Percentiles rank a stretch among this genome's conserved stretches.
phyloP scores from a whole-genome alignment of 2,888 invertebrate species.

The Thecophora atra region DNA sequence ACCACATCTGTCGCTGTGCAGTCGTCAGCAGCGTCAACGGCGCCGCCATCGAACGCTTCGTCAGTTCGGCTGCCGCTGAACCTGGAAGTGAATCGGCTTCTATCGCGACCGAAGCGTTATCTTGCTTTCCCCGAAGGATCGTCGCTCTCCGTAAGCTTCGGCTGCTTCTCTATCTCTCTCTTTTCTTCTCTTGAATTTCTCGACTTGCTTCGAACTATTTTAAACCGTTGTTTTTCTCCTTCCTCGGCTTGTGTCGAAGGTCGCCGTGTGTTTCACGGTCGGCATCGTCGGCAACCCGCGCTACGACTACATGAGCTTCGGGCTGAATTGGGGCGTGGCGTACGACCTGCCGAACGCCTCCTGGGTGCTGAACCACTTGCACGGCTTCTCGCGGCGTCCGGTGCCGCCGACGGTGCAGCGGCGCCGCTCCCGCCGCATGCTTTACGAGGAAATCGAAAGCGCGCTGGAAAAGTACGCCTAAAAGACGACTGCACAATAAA shows the following conservation, averaged over 20 bases:
- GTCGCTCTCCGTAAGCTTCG: conserved; percentile 66
- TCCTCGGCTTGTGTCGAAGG: too few relatives aligned
- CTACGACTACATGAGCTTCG: conserved; percentile 71
- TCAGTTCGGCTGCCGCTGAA: conserved; percentile 22
- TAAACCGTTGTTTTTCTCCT: not conserved
- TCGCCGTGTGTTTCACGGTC: conserved; percentile 73
- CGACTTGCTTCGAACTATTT: too few relatives aligned
- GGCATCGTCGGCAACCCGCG: conserved; percentile 70
- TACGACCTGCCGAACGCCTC: conserved; percentile 72
- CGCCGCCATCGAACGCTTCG: conserved; percentile 10
- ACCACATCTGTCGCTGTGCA: conserved; percentile 14
- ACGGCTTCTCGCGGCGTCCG: conserved; percentile 55
- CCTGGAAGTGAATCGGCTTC: conserved; percentile 42
- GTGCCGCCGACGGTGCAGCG: conserved; percentile 65
- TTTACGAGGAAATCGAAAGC: conserved; percentile 60
- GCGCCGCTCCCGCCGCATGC: conserved; percentile 63
- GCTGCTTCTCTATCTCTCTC: not conserved
- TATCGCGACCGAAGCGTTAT: conserved; percentile 63
- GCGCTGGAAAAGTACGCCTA: conserved; percentile 74
- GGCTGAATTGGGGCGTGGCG: conserved; percentile 76
- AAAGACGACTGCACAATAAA: too few relatives aligned
- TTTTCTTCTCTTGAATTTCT: not conserved
- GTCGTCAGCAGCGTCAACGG: conserved; percentile 26
- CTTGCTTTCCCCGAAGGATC: conserved; percentile 70
- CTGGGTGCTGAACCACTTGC: conserved; percentile 64